Evolutionary conservation across 1,140 invertebrate species (phyloP).

Genomic region (Zaprionus taronus): DNA sequence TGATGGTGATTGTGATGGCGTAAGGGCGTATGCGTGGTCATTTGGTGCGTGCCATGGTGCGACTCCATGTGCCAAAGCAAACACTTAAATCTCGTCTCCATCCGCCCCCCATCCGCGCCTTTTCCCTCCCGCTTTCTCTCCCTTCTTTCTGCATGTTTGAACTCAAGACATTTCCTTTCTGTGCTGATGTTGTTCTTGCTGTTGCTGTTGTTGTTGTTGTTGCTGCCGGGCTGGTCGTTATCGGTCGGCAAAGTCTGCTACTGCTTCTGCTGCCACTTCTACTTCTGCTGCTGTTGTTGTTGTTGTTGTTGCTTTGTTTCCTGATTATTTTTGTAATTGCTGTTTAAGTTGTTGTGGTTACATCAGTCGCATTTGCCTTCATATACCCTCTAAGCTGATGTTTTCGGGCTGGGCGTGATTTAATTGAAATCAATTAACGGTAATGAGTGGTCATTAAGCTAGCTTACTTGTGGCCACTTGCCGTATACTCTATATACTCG

Average conservation of each 20-base stretch:
- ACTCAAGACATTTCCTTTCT: slow-evolving; percentile 65
- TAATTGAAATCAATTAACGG: slow-evolving; percentile 84
- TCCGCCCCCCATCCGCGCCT: not conserved
- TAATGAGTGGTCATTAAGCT: slow-evolving; percentile 83
- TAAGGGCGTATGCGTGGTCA: slow-evolving; percentile 40
- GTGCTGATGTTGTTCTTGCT: slow-evolving; percentile 27
- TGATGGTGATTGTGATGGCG: not conserved
- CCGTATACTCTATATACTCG: not conserved
- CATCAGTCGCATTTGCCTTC: slow-evolving; percentile 68
- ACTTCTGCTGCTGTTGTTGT: slow-evolving; percentile 29
- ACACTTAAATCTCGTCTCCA: slow-evolving; percentile 47
- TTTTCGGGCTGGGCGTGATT: slow-evolving; percentile 75
- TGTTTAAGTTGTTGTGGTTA: slow-evolving; percentile 80
- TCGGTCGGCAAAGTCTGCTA: slow-evolving; percentile 24
- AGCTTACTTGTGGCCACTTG: slow-evolving; percentile 56
- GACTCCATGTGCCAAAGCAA: slow-evolving; percentile 42
- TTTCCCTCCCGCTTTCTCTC: not conserved
- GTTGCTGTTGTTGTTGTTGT: slow-evolving; percentile 28
- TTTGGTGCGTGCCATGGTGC: slow-evolving; percentile 45
- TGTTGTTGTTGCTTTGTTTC: slow-evolving; percentile 47
- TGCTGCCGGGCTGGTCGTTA: slow-evolving; percentile 43
- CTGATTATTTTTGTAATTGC: slow-evolving; percentile 82
- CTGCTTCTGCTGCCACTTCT: slow-evolving; percentile 17
- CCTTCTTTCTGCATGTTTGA: slow-evolving; percentile 45
- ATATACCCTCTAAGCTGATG: slow-evolving; percentile 45